phyloP scores from a whole-genome alignment of 1,140 invertebrate species.

The Trachymyrmex septentrionalis region DNA sequence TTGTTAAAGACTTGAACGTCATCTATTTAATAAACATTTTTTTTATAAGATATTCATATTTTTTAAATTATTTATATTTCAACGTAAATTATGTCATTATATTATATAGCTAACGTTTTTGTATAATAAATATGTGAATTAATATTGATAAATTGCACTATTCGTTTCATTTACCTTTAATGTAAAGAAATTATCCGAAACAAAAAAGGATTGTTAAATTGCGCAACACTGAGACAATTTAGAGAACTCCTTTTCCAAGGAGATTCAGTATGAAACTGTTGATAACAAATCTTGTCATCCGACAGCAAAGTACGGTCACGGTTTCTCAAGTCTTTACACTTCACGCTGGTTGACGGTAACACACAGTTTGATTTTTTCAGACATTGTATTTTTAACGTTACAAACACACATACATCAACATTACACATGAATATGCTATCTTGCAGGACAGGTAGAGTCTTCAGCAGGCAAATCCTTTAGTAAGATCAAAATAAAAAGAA shows the following conservation, averaged over 20 bases:
- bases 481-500: no score
- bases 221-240: not conserved
- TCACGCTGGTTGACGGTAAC: not conserved
- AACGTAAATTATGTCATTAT: not conserved
- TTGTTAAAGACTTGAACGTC: conserved; percentile 78
- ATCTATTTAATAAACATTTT: conserved; percentile 62
- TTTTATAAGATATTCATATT: not conserved
- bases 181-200: not conserved
- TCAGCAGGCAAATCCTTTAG: no score
- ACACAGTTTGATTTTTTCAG: not conserved
- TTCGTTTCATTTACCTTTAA: not conserved
- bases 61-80: not conserved
- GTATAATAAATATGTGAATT: not conserved
- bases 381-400: not conserved
- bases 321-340: not conserved
- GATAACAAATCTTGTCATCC: not conserved
- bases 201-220: not conserved
- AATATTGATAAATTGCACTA: not conserved
- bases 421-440: conserved; percentile 62
- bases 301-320: not conserved
- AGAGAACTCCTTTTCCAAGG: not conserved
- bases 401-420: conserved; percentile 70
- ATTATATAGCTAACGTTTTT: not conserved
- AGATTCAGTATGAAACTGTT: conserved; percentile 41
- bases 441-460: no score